phyloP scores from a whole-genome alignment of 2,113 vertebrate species.

The Cercocebus atys region DNA sequence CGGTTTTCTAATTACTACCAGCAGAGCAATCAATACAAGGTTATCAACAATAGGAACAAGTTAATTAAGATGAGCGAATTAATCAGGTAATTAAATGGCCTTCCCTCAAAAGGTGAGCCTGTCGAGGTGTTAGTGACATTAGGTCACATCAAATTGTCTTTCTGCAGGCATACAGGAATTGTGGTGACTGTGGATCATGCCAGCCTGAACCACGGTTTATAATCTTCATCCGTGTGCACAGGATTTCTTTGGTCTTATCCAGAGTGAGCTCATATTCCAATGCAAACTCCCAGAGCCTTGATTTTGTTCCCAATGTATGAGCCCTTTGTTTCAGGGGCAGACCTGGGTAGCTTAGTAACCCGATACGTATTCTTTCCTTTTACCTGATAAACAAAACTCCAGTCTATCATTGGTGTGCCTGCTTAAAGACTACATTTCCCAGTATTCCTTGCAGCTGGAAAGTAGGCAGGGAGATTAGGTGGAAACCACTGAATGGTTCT shows the following conservation, averaged over 20 bases:
- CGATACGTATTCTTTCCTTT: background rate
- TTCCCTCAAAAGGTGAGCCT: slow-evolving; percentile 60
- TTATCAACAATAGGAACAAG: slow-evolving; percentile 73
- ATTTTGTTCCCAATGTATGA: background rate
- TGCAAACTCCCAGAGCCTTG: background rate
- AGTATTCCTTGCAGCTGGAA: slow-evolving; percentile 40
- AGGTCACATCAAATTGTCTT: slow-evolving; percentile 55
- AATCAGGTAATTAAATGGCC: slow-evolving; percentile 74
- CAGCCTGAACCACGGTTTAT: background rate
- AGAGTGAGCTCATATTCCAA: background rate
- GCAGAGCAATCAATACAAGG: slow-evolving; percentile 71
- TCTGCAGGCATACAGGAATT: background rate
- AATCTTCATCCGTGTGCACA: background rate
- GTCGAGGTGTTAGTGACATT: slow-evolving; percentile 23
- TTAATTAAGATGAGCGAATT: slow-evolving; percentile 78
- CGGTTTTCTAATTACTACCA: slow-evolving; percentile 70
- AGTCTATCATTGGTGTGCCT: background rate
- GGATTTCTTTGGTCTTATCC: background rate
- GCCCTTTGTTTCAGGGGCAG: background rate
- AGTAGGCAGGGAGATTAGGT: background rate
- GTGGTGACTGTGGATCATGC: background rate
- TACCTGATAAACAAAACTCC: background rate
- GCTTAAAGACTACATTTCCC: background rate
- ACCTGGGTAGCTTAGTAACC: background rate
- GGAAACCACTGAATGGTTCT: background rate